A percentile compares a stretch with the other conserved stretches of the same genome.
These are phyloP conservation scores for Anabas testudineus DNA, from an alignment of 2,797 vertebrate genomes.

Conservation along the genomic window DNA sequence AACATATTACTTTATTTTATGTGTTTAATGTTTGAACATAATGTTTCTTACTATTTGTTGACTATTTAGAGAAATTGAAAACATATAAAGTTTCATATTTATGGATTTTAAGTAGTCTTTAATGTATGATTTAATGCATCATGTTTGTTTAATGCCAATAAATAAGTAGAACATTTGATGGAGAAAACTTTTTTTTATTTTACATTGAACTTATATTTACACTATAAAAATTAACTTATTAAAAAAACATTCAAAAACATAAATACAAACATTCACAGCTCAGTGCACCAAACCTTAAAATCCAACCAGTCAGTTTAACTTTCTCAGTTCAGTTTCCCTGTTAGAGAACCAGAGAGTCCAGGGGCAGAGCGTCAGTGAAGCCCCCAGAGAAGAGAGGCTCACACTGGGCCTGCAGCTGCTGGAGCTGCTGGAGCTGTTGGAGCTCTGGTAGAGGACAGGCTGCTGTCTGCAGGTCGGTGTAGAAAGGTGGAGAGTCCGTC, in stretches of 20 bases:
- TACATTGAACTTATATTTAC: slow-evolving; percentile 24
- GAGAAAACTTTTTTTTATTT: slow-evolving; percentile 27
- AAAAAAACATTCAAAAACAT: slow-evolving; percentile 20
- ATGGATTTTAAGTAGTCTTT: no score
- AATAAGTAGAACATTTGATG: not conserved
- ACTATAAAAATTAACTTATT: slow-evolving; percentile 15
- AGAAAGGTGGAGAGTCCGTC: slow-evolving; percentile 79
- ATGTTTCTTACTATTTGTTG: no score
- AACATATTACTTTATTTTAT: no score
- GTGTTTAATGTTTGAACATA: no score
- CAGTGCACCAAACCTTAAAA: not conserved
- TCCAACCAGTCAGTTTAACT: not conserved
- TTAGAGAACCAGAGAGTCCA: slow-evolving; percentile 69
- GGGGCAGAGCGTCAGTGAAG: slow-evolving; percentile 81
- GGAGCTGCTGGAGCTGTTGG: slow-evolving; percentile 16
- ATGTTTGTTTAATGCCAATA: no score
- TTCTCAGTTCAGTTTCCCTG: slow-evolving; percentile 16
- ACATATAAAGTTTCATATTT: no score
- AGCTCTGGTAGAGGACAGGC: slow-evolving; percentile 17
- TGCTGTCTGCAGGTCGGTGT: slow-evolving; percentile 54
- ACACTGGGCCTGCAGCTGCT: slow-evolving; percentile 36
- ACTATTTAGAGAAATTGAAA: no score
- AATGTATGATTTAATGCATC: no score
- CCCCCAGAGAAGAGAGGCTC: slow-evolving; percentile 69
- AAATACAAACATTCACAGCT: slow-evolving; percentile 29